Percentiles rank a stretch among this genome's conserved stretches.
phyloP scores from a whole-genome alignment of 2,797 vertebrate species.

The Epinephelus malabaricus region DNA sequence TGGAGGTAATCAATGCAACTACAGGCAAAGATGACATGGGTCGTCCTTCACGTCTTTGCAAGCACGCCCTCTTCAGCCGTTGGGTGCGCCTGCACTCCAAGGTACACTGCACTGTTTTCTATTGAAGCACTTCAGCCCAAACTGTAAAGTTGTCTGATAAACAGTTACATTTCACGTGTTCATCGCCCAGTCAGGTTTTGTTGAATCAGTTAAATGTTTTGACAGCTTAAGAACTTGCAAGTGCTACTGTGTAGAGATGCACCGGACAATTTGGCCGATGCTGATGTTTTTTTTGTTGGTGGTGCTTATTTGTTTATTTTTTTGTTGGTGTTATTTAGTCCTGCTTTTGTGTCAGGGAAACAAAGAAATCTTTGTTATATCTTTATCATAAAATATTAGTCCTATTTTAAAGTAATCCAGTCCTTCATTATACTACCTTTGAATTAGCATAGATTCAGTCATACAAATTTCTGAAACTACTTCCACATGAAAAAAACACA shows the following conservation, averaged over 20 bases:
- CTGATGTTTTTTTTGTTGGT: no score
- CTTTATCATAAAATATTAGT: no score
- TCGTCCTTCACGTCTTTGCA: constrained; percentile 95
- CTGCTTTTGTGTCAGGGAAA: no score
- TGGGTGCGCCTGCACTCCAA: constrained; percentile 95
- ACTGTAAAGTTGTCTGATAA: background rate
- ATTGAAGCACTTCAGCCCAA: background rate
- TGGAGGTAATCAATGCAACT: constrained; percentile 96
- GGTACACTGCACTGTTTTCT: constrained; percentile 75
- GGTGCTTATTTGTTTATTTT: no score
- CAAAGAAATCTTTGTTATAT: no score
- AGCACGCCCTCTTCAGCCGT: constrained; percentile 95
- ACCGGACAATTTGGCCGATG: no score
- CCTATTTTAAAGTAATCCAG: no score
- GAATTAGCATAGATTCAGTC: no score
- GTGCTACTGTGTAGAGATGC: background rate
- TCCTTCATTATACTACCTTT: no score
- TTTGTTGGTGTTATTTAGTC: no score
- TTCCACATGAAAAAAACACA: no score
- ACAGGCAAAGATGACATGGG: constrained; percentile 98
- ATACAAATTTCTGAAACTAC: no score
- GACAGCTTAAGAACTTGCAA: background rate
- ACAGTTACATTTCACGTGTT: background rate
- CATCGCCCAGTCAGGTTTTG: background rate
- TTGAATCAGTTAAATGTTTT: background rate